phyloP scores from a whole-genome alignment of 1,140 invertebrate genomes.

The Diachasma alloeum region DNA sequence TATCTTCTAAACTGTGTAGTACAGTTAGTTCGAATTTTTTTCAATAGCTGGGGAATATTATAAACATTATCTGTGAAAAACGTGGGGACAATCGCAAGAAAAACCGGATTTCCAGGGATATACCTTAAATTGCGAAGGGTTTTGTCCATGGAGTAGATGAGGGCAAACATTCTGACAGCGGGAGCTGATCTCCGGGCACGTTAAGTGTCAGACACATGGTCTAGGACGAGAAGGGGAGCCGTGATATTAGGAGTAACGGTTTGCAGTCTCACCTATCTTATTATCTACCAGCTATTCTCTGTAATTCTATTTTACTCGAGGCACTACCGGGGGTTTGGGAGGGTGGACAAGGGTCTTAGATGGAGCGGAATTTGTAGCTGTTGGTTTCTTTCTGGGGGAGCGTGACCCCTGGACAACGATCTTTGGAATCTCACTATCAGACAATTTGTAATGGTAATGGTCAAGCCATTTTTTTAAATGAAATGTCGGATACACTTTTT shows the following conservation, averaged over 20 bases:
- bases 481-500: too few relatives aligned
- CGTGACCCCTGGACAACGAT: too few relatives aligned
- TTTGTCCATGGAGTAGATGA: not conserved
- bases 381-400: not conserved
- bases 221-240: not conserved
- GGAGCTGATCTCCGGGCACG: not conserved
- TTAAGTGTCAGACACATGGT: not conserved
- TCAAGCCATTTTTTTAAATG: too few relatives aligned
- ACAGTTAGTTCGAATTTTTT: too few relatives aligned
- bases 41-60: too few relatives aligned
- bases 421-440: too few relatives aligned
- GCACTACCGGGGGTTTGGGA: not conserved
- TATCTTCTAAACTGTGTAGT: too few relatives aligned
- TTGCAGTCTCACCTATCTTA: slow-evolving; percentile 39
- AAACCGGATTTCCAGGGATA: not conserved
- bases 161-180: slow-evolving; percentile 3
- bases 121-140: not conserved
- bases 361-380: not conserved
- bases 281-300: slow-evolving; percentile 45
- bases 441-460: too few relatives aligned
- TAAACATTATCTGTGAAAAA: too few relatives aligned
- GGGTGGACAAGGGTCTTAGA: not conserved
- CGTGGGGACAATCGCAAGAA: too few relatives aligned
- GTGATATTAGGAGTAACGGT: slow-evolving; percentile 50
- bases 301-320: slow-evolving; percentile 38